phyloP scores from a whole-genome alignment of 1,140 invertebrate genomes.

The Aphis craccivora region DNA sequence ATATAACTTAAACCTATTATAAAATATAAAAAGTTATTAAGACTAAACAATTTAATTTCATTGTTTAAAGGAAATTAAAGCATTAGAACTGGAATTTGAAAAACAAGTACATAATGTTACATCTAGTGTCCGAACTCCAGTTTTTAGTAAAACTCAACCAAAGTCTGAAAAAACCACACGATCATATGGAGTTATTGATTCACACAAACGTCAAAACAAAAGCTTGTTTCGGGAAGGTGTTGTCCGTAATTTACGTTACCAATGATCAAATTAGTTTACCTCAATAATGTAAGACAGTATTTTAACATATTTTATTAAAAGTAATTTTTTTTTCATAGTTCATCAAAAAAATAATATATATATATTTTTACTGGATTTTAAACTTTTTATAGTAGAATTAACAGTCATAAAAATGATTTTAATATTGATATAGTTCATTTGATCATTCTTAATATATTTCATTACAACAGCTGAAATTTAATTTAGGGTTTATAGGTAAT shows the following conservation, averaged over 20 bases:
- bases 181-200: not conserved
- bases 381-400: not conserved
- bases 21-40: not conserved
- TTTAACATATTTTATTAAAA: not conserved
- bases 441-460: not conserved
- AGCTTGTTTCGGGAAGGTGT: conserved; percentile 2
- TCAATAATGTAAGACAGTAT: not conserved
- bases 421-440: not conserved
- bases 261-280: not conserved
- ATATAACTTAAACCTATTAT: not conserved
- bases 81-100: conserved; percentile 34
- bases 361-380: not conserved
- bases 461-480: no score
- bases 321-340: not conserved
- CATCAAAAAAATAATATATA: not conserved
- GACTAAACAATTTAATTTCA: not conserved
- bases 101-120: not conserved
- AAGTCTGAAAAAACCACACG: conserved; percentile 25
- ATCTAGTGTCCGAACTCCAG: not conserved
- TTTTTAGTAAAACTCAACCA: conserved; percentile 30
- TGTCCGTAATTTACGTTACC: conserved; percentile 26
- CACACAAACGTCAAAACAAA: not conserved
- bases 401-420: not conserved
- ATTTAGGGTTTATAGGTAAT: not conserved
- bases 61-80: conserved; percentile 39